phyloP scores from a whole-genome alignment of 2,888 invertebrate species.

The Drosophila formosana region DNA sequence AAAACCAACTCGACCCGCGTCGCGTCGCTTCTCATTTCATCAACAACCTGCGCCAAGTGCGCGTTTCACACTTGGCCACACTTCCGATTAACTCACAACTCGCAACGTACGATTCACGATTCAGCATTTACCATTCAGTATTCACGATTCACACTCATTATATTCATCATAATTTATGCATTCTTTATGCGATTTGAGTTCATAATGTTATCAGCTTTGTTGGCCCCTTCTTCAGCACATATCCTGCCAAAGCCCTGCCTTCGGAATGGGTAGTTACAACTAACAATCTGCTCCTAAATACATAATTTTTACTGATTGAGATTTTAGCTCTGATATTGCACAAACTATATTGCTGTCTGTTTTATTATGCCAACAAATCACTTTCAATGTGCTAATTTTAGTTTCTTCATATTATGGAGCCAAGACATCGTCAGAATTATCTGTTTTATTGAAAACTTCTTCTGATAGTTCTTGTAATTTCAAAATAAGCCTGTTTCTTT shows the following conservation, averaged over 20 bases:
- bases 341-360: not conserved
- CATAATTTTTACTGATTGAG: not conserved
- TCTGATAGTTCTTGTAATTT: no score
- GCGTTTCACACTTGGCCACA: conserved; percentile 58
- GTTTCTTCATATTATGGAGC: no score
- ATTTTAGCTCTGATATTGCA: not conserved
- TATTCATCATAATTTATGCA: conserved; percentile 58
- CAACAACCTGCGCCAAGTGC: conserved; percentile 56
- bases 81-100: conserved; percentile 55
- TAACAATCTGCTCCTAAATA: not conserved
- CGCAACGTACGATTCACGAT: conserved; percentile 24
- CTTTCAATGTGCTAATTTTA: no score
- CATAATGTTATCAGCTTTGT: conserved; percentile 36
- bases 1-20: conserved; percentile 29
- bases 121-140: not conserved
- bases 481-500: no score
- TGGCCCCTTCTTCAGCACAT: conserved; percentile 9
- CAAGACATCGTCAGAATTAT: no score
- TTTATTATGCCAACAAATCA: not conserved
- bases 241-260: conserved; percentile 16
- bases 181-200: conserved; percentile 52
- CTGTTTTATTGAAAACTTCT: no score
- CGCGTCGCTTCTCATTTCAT: conserved; percentile 22
- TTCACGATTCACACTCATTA: conserved; percentile 25
- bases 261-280: not conserved